Evolutionary conservation across 2,797 vertebrate genomes (phyloP).

Genomic region (Graptemys geographica): DNA sequence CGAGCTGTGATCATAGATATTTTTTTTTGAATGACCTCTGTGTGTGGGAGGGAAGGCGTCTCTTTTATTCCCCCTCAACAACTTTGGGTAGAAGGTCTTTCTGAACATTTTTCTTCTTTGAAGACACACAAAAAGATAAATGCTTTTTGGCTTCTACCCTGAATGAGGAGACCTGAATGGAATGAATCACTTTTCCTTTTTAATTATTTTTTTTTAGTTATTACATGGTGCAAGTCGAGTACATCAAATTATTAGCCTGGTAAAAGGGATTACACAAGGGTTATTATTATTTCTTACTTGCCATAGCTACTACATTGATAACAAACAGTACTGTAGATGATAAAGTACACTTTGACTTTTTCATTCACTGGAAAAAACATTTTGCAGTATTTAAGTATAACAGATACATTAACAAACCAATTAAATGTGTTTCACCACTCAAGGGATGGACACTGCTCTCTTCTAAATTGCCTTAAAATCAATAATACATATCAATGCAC

Average conservation of each 20-base stretch:
- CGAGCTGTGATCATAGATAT: not conserved
- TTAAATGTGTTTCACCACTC: not conserved
- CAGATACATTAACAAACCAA: constrained; percentile 32
- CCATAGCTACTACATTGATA: not conserved
- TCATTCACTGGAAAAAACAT: constrained; percentile 3
- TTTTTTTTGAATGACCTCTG: not conserved
- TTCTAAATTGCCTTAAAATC: constrained; percentile 58
- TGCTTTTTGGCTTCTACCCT: not conserved
- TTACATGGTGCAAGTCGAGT: not conserved
- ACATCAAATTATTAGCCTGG: not conserved
- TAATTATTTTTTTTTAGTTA: not conserved
- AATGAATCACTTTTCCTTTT: not conserved
- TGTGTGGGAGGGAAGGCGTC: not conserved
- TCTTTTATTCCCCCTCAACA: not conserved
- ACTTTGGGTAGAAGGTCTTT: not conserved
- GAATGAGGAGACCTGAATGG: not conserved
- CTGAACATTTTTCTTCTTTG: not conserved
- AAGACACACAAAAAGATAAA: not conserved
- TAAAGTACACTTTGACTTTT: not conserved
- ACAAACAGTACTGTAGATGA: not conserved
- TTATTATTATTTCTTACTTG: not conserved
- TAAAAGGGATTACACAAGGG: not conserved
- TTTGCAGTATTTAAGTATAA: constrained; percentile 31
- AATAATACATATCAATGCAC: constrained; percentile 18
- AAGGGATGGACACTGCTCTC: not conserved